Percentiles rank a stretch among this genome's conserved stretches.
Conservation (phyloP, 2,888 invertebrate species). For the Halocaridina rubra region DNA sequence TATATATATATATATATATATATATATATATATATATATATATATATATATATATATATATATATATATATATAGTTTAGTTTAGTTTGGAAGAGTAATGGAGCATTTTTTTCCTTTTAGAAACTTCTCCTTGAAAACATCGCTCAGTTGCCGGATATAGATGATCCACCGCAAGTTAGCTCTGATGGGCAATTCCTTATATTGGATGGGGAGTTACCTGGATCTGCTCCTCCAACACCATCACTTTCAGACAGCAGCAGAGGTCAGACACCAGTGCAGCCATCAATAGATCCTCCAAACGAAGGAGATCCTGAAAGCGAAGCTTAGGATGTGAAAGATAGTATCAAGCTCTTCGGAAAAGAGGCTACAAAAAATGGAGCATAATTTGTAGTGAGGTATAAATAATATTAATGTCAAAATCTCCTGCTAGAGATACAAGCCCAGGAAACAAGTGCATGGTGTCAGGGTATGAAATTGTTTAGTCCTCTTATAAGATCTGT, state of each 20-base stretch:
- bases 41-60: not conserved
- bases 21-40: not conserved
- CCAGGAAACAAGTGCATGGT: too few species aligned
- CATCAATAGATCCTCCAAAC: not conserved
- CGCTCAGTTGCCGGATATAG: conserved; percentile 55
- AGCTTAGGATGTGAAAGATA: not conserved
- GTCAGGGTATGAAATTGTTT: not conserved
- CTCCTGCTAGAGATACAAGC: not conserved
- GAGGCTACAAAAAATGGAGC: not conserved
- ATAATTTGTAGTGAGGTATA: not conserved
- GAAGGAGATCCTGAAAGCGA: conserved; percentile 50
- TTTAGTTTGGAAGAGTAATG: not conserved
- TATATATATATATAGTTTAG: too few species aligned
- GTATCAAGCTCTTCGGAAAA: not conserved
- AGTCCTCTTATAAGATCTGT: not conserved
- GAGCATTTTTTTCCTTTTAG: not conserved
- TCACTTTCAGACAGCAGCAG: not conserved
- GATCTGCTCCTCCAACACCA: conserved; percentile 17
- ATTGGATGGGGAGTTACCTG: conserved; percentile 36
- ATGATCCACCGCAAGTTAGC: conserved; percentile 49
- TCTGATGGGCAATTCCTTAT: conserved; percentile 52
- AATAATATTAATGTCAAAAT: not conserved
- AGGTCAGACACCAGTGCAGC: not conserved
- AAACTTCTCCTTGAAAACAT: conserved; percentile 57
- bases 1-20: too few species aligned